phyloP scores from a whole-genome alignment of 2,888 invertebrate species.

The Mamestra brassicae region DNA sequence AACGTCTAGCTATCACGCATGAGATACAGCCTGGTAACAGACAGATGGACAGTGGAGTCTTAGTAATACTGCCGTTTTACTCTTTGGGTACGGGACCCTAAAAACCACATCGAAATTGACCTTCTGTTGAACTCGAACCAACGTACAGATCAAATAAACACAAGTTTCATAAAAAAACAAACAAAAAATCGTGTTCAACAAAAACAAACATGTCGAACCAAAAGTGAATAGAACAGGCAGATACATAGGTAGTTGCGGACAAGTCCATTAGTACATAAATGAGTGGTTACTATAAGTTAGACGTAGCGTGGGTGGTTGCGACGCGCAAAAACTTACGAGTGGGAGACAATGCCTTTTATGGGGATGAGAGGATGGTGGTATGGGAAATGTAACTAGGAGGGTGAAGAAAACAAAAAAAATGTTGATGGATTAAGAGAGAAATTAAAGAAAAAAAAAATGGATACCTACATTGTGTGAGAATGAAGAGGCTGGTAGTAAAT shows the following conservation, averaged over 20 bases:
- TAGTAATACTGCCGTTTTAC: too few species aligned
- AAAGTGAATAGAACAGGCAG: conserved; percentile 1
- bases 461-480: too few species aligned
- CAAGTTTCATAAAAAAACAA: not conserved
- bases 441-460: too few species aligned
- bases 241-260: conserved; percentile 38
- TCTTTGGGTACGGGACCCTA: too few species aligned
- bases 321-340: conserved; percentile 7
- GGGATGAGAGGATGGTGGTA: not conserved
- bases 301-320: not conserved
- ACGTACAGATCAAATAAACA: not conserved
- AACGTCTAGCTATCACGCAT: too few species aligned
- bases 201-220: conserved; percentile 26
- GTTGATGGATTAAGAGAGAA: too few species aligned
- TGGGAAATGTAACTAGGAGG: not conserved
- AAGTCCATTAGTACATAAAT: conserved; percentile 44
- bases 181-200: conserved; percentile 13
- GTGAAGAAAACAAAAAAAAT: too few species aligned
- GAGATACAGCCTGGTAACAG: too few species aligned
- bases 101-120: not conserved
- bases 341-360: conserved; percentile 1
- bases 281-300: not conserved
- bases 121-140: not conserved
- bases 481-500: too few species aligned
- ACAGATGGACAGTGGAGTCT: too few species aligned